phyloP scores from a whole-genome alignment of 2,113 vertebrate genomes.

The Anhinga anhinga region DNA sequence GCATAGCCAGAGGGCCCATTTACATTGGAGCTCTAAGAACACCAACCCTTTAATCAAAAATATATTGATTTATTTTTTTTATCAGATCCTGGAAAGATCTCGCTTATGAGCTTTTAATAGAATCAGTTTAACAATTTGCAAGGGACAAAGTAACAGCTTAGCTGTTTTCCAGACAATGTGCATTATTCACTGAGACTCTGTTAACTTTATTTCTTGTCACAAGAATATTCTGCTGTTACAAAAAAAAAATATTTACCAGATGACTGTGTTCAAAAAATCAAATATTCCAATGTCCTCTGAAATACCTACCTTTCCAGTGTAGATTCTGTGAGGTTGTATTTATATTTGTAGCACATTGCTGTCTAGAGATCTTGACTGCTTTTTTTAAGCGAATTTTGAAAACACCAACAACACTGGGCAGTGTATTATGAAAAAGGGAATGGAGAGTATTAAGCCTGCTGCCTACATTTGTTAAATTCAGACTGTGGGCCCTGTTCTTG shows the following conservation, averaged over 20 bases:
- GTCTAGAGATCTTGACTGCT: not conserved
- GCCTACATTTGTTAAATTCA: not conserved
- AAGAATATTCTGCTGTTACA: not conserved
- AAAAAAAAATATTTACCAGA: not conserved
- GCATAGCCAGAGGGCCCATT: not conserved
- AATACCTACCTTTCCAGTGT: not conserved
- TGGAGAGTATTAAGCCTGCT: not conserved
- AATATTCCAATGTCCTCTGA: not conserved
- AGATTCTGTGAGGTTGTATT: not conserved
- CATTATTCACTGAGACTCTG: not conserved
- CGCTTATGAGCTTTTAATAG: not conserved
- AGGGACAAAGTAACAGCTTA: not conserved
- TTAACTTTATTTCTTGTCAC: not conserved
- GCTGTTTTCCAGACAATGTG: not conserved
- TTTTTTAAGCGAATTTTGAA: not conserved
- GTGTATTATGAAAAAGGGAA: not conserved
- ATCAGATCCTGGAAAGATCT: slow-evolving; percentile 1
- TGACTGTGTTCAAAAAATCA: not conserved
- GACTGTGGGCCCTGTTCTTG: not conserved
- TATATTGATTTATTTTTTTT: not conserved
- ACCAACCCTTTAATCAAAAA: slow-evolving; percentile 24
- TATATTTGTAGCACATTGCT: not conserved
- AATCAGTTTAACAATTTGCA: not conserved
- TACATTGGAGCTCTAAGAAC: not conserved
- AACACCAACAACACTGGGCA: not conserved